phyloP scores from a whole-genome alignment of 2,888 invertebrate genomes.

The Polyommatus icarus region DNA sequence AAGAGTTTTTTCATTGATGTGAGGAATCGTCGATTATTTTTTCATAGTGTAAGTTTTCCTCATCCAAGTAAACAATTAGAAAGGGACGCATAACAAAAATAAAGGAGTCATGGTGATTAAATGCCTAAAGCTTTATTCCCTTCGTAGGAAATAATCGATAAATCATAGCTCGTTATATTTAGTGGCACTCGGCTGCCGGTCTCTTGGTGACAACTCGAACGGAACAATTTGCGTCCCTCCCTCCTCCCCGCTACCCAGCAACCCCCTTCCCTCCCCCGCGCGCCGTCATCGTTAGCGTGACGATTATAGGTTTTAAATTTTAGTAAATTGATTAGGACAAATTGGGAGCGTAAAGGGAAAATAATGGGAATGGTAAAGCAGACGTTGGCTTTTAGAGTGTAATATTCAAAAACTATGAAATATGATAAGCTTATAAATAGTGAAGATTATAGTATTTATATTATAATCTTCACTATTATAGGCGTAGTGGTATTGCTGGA shows the following conservation, averaged over 20 bases:
- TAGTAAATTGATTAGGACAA: conserved; percentile 16
- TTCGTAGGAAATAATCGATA: conserved; percentile 32
- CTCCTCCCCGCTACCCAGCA: not conserved
- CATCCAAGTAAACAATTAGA: not conserved
- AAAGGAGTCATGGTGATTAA: conserved; percentile 29
- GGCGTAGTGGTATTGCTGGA: too few relatives aligned
- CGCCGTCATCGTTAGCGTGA: conserved; percentile 20
- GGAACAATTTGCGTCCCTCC: conserved; percentile 50
- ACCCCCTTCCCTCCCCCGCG: not conserved
- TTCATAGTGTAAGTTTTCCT: not conserved
- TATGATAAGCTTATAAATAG: too few relatives aligned
- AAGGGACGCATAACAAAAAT: conserved; percentile 13
- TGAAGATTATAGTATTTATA: too few relatives aligned
- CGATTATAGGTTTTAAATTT: conserved; percentile 22
- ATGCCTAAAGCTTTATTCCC: conserved; percentile 28
- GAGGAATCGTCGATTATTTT: too few relatives aligned
- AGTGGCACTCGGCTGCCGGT: conserved; percentile 50
- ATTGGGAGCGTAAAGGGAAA: not conserved
- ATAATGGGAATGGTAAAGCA: not conserved
- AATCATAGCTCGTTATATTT: conserved; percentile 49
- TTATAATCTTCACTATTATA: too few relatives aligned
- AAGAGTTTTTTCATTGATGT: too few relatives aligned
- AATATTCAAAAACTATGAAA: not conserved
- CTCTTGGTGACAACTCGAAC: conserved; percentile 58
- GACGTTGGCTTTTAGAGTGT: not conserved